Evolutionary conservation across 2,113 vertebrate species (phyloP), one percentile per base, ranked within the genome.

Genomic region (Origma solitaria): DNA sequence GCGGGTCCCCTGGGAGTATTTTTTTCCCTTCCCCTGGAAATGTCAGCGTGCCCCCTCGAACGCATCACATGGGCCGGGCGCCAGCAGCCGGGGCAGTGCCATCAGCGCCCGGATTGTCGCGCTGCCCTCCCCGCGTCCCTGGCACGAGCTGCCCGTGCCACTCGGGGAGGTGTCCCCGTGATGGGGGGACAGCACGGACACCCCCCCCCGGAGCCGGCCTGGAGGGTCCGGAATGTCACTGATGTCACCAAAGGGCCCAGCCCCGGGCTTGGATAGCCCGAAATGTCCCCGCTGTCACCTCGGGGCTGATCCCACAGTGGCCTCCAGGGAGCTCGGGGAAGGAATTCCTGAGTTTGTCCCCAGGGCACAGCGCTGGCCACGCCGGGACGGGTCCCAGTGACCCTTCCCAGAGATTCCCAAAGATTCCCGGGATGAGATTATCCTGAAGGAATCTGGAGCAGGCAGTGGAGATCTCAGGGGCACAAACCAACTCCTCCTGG

Each of bases 141-240:
- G 38, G 13, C 51, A 27, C 16, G 35, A 23, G 66, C 47, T 4
- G 28, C 23, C 10, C 3, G 23, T 1, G 23, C 30, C 7, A 2
- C 62, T 11, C 70, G 23, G 4, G 0, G n/a, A 37, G 20, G 54
- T 21, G 11, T 38, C 21, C 37, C 45, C 28, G 1, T 0, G 16
- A n/a, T n/a, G n/a, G n/a, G n/a, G n/a, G n/a, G n/a, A n/a, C n/a
- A n/a, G n/a, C n/a, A n/a, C 35, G 40, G 27, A 25, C 56, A 3
- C 30, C 35, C 9, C 20, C 7, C 1, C 42, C 42, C 0, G 33
- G 30, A 57, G 14, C 47, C 15, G 12, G 12, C 22, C 40, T 9
- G 22, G 33, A 54, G 33, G 31, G 49, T 9, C 3, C 3, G 3
- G 42, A 15, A 8, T 31, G 33, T 10, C 66, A 71, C 42, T 1